phyloP scores from a whole-genome alignment of 2,888 invertebrate species.

The Heliconius aoede region DNA sequence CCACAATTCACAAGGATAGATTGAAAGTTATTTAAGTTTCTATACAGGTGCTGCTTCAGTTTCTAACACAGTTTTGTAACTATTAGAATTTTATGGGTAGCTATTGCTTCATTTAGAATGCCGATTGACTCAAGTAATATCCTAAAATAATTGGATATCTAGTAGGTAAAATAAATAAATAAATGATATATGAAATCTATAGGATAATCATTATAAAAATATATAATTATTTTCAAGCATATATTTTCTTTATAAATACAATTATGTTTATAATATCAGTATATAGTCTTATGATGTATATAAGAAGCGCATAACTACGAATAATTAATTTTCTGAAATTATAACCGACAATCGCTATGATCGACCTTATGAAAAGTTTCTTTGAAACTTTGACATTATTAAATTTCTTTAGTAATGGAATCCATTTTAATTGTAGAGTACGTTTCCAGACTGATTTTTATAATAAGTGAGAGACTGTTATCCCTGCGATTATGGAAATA shows the following conservation, averaged over 20 bases:
- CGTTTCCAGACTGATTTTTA: constrained; percentile 19
- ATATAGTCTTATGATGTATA: too few species aligned
- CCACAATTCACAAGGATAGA: neutral
- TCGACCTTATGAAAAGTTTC: neutral
- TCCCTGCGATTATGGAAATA: constrained; percentile 27
- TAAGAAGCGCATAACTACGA: too few species aligned
- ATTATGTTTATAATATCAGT: too few species aligned
- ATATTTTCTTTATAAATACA: too few species aligned
- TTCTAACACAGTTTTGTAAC: neutral
- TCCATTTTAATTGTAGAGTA: constrained; percentile 26
- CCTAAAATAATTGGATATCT: neutral
- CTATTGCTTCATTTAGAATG: neutral
- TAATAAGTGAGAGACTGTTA: constrained; percentile 20
- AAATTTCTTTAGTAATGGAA: constrained; percentile 29
- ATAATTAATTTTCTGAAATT: too few species aligned
- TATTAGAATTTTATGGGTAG: neutral
- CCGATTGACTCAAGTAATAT: neutral
- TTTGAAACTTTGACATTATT: neutral
- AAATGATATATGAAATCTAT: too few species aligned
- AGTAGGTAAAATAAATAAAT: too few species aligned
- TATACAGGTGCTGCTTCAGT: neutral
- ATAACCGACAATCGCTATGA: neutral
- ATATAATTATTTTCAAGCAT: too few species aligned
- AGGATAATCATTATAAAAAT: neutral
- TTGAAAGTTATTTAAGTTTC: constrained; percentile 17